Percentiles rank a stretch among this genome's conserved stretches.
Conservation (phyloP, 2,888 invertebrate genomes). For the Litoditis marina region DNA sequence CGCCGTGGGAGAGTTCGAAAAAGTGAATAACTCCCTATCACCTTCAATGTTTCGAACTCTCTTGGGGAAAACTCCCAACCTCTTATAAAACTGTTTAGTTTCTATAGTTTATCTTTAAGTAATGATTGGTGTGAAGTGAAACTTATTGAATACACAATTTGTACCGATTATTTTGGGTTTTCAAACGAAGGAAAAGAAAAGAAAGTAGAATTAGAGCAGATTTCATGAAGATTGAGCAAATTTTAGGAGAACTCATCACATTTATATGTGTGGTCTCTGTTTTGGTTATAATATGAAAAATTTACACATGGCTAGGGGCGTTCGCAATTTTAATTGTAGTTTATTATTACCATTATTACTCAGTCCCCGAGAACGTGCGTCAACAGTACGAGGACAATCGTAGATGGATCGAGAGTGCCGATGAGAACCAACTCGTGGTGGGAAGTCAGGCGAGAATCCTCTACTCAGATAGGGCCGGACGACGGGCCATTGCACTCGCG, state of each 20-base stretch:
- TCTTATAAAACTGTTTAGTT: too few relatives aligned
- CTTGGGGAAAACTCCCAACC: too few relatives aligned
- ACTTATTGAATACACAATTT: too few relatives aligned
- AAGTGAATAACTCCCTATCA: too few relatives aligned
- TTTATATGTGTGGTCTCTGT: neutral
- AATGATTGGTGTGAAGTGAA: too few relatives aligned
- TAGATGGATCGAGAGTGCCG: constrained; percentile 69
- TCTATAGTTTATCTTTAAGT: too few relatives aligned
- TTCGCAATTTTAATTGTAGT: too few relatives aligned
- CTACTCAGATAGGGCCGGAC: constrained; percentile 69
- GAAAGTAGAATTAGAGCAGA: neutral
- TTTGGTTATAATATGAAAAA: too few relatives aligned
- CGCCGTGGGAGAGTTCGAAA: too few relatives aligned
- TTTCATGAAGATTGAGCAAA: neutral
- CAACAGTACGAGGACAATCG: constrained; percentile 69
- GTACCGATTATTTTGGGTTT: too few relatives aligned
- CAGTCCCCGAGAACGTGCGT: constrained; percentile 65
- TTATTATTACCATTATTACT: constrained; percentile 7
- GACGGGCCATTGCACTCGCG: constrained; percentile 66
- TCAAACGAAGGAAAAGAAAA: too few relatives aligned
- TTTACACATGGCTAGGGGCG: neutral
- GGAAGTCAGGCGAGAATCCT: constrained; percentile 66
- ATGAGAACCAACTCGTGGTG: constrained; percentile 66
- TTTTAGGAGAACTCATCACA: neutral
- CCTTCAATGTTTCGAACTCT: too few relatives aligned